These are phyloP conservation scores for Glyphotaelius pellucidus DNA, from an alignment of 2,888 invertebrate species.

Conservation along the genomic window DNA sequence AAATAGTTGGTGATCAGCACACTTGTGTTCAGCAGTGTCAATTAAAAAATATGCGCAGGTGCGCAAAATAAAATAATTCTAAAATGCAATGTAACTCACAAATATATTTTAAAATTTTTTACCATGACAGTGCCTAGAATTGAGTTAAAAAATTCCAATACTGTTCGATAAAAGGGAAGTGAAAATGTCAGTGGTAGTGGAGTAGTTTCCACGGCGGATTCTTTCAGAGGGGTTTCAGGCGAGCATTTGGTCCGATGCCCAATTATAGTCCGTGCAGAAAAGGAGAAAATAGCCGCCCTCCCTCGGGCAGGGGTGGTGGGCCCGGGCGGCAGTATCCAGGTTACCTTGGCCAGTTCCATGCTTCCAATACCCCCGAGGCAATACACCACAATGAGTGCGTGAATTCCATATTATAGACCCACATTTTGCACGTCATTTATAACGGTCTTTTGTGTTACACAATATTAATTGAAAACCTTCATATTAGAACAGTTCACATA, in stretches of 20 bases:
- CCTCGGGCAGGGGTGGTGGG: background rate
- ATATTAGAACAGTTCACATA: background rate
- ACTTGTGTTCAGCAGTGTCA: too few species aligned
- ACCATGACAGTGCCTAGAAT: background rate
- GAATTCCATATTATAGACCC: background rate
- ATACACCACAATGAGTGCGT: background rate
- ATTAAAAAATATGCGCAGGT: too few species aligned
- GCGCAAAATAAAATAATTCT: too few species aligned
- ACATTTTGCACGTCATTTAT: background rate
- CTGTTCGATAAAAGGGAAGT: background rate
- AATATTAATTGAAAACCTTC: background rate
- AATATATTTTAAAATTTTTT: too few species aligned
- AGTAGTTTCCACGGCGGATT: background rate
- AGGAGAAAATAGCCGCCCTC: background rate
- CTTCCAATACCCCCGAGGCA: background rate
- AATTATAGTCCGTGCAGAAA: constrained; percentile 25
- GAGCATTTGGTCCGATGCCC: constrained; percentile 25
- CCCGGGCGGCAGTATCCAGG: background rate
- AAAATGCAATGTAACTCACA: too few species aligned
- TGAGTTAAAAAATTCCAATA: background rate
- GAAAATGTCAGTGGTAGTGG: background rate
- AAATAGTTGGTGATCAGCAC: too few species aligned
- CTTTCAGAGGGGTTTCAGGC: constrained; percentile 13
- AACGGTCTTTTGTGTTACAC: background rate
- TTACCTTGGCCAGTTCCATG: background rate